These are phyloP conservation scores for Amphimallon solstitiale DNA, from an alignment of 2,888 invertebrate genomes.

Conservation along the genomic window DNA sequence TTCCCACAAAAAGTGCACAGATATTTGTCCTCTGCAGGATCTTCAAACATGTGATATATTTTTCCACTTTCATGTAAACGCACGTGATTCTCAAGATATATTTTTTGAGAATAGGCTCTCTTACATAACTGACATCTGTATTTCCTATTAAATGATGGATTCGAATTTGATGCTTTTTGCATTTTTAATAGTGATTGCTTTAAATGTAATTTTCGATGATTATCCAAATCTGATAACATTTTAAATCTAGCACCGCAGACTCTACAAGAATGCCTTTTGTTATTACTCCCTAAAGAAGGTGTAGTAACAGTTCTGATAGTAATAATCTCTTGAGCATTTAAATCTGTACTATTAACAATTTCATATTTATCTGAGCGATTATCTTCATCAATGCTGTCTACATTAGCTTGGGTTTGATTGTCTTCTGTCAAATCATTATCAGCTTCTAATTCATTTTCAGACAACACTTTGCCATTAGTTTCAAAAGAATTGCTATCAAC, in stretches of 20 bases:
- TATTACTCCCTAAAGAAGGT: constrained; percentile 21
- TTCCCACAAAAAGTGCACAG: constrained; percentile 43
- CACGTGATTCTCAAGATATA: constrained; percentile 40
- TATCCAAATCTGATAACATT: constrained; percentile 12
- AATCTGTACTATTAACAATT: neutral
- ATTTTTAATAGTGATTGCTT: neutral
- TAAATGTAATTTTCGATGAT: constrained; percentile 35
- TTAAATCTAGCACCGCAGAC: constrained; percentile 7
- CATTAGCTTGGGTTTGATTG: neutral
- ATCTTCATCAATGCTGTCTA: constrained; percentile 2
- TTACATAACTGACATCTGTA: constrained; percentile 34
- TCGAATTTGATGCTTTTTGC: neutral
- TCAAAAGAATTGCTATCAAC: constrained; percentile 1
- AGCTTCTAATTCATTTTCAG: neutral
- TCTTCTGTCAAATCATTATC: constrained; percentile 8
- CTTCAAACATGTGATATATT: constrained; percentile 4
- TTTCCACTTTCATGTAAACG: constrained; percentile 32
- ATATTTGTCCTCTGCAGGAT: constrained; percentile 22
- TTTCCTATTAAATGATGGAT: constrained; percentile 5
- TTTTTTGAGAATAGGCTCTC: constrained; percentile 33
- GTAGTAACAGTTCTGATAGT: neutral
- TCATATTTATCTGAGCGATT: neutral
- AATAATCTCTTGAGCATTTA: neutral
- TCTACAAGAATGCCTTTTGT: neutral
- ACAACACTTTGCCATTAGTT: neutral